These are phyloP conservation scores for Castor canadensis DNA, from an alignment of 2,113 vertebrate species.

Conservation along the genomic window DNA sequence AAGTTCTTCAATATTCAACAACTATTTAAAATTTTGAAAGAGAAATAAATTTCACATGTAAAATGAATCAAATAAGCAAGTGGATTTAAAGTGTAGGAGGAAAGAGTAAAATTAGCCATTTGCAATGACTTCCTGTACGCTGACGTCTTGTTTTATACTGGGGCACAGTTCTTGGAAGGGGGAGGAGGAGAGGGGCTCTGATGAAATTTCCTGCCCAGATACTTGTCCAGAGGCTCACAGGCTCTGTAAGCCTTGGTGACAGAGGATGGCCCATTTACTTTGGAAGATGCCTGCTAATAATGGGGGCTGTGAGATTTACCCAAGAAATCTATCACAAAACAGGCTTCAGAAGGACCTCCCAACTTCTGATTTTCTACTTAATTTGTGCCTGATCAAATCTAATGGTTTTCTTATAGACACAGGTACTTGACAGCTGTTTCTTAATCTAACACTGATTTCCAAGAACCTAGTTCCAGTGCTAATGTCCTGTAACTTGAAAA, in stretches of 20 bases:
- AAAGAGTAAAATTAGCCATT: slow-evolving; percentile 62
- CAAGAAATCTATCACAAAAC: background rate
- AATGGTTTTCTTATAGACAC: slow-evolving; percentile 14
- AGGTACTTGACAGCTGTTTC: background rate
- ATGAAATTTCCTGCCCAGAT: background rate
- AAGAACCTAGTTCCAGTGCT: background rate
- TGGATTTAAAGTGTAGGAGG: slow-evolving; percentile 47
- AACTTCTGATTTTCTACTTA: background rate
- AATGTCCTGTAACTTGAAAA: slow-evolving; percentile 6
- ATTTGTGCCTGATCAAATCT: background rate
- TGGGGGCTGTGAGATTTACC: background rate
- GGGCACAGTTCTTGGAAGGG: background rate
- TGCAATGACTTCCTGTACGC: slow-evolving; percentile 42
- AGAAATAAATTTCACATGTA: slow-evolving; percentile 46
- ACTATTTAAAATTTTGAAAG: slow-evolving; percentile 59
- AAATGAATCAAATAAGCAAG: slow-evolving; percentile 68
- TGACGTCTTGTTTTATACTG: slow-evolving; percentile 46
- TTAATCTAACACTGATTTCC: background rate
- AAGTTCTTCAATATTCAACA: slow-evolving; percentile 41
- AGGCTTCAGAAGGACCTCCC: background rate
- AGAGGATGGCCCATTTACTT: background rate
- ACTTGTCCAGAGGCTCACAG: background rate
- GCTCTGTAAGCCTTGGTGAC: background rate
- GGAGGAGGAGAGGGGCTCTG: background rate
- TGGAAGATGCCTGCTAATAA: background rate